These are phyloP conservation scores for Neodiprion pinetum DNA, from an alignment of 1,140 invertebrate genomes.

Conservation along the genomic window DNA sequence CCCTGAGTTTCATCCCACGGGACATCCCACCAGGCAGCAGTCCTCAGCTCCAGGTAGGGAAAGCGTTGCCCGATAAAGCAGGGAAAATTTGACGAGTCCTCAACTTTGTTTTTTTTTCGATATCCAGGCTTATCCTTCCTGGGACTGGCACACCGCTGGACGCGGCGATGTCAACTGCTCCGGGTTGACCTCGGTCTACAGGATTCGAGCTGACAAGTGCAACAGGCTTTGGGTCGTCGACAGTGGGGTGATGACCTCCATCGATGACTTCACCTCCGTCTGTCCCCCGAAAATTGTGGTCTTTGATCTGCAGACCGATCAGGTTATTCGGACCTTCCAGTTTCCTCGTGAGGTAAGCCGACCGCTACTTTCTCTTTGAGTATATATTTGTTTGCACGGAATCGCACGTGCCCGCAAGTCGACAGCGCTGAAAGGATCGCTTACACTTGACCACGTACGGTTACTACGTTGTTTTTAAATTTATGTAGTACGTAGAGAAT, in stretches of 20 bases:
- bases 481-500: too few species aligned
- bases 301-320: slow-evolving; percentile 77
- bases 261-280: slow-evolving; percentile 76
- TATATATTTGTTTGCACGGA: too few species aligned
- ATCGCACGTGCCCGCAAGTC: too few species aligned
- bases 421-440: too few species aligned
- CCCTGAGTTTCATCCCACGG: slow-evolving; percentile 71
- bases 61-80: slow-evolving; percentile 17
- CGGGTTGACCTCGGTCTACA: slow-evolving; percentile 79
- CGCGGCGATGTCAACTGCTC: slow-evolving; percentile 74
- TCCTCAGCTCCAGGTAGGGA: slow-evolving; percentile 66
- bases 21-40: slow-evolving; percentile 69
- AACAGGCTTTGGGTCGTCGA: slow-evolving; percentile 79
- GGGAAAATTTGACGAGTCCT: not conserved
- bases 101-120: slow-evolving; percentile 20
- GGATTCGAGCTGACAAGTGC: slow-evolving; percentile 74
- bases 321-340: slow-evolving; percentile 66
- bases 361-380: too few species aligned
- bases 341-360: slow-evolving; percentile 52
- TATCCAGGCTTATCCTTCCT: slow-evolving; percentile 75
- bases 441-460: too few species aligned
- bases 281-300: slow-evolving; percentile 83
- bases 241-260: slow-evolving; percentile 74
- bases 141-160: slow-evolving; percentile 78
- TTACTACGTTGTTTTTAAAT: too few species aligned